phyloP scores from a whole-genome alignment of 2,888 invertebrate species.

The Sericinus montela region DNA sequence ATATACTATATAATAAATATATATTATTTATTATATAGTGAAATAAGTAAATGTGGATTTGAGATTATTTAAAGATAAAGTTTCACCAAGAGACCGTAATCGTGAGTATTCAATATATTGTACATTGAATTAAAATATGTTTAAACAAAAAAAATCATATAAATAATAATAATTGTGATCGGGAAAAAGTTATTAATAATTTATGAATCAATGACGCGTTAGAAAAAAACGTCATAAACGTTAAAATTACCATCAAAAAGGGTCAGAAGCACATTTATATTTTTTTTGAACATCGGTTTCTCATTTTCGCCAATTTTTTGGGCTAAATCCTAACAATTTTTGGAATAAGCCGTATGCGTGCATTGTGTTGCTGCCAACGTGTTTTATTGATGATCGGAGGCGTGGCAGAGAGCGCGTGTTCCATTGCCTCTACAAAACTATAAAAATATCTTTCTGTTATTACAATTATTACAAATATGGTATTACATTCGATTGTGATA shows the following conservation, averaged over 20 bases:
- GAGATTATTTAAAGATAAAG: too few relatives aligned
- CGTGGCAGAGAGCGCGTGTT: conserved; percentile 45
- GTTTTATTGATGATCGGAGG: conserved; percentile 53
- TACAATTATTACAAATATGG: too few relatives aligned
- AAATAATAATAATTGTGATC: too few relatives aligned
- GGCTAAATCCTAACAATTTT: conserved; percentile 36
- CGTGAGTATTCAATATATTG: too few relatives aligned
- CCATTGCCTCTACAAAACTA: conserved; percentile 30
- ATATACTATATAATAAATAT: too few relatives aligned
- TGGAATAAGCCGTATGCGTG: conserved; percentile 31
- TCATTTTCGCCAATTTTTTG: conserved; percentile 31
- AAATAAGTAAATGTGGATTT: too few relatives aligned
- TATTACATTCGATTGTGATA: too few relatives aligned
- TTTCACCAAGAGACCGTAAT: too few relatives aligned
- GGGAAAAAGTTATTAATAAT: not conserved
- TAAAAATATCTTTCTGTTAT: conserved; percentile 2
- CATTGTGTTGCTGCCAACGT: conserved; percentile 44
- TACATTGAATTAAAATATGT: too few relatives aligned
- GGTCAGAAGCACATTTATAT: conserved; percentile 24
- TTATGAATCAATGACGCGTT: conserved; percentile 6
- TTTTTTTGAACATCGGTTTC: conserved; percentile 32
- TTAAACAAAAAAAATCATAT: too few relatives aligned
- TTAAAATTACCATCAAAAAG: conserved; percentile 25
- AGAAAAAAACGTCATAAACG: conserved; percentile 21
- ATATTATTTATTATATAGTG: too few relatives aligned